Conservation (phyloP, 1,140 invertebrate species). For the Goniozus legneri region DNA sequence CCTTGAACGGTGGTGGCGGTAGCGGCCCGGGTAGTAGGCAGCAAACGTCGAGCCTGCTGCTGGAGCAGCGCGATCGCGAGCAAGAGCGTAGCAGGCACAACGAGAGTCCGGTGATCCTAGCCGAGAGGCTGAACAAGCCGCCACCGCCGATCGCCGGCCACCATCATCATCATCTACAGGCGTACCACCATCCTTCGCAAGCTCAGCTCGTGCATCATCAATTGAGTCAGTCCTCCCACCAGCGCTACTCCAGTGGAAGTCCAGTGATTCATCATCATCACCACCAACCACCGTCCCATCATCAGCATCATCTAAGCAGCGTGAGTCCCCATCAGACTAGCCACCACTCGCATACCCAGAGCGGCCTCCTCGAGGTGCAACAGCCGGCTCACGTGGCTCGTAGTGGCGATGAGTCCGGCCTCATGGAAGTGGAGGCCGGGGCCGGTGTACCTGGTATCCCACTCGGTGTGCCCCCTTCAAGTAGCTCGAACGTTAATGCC, state of each 20-base stretch:
- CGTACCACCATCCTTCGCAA: conserved; percentile 18
- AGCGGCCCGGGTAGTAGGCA: conserved; percentile 29
- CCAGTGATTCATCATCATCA: conserved; percentile 21
- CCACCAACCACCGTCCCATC: conserved; percentile 11
- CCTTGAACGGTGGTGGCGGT: conserved; percentile 39
- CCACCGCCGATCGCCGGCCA: conserved; percentile 28
- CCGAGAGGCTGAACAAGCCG: conserved; percentile 48
- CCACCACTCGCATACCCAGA: conserved; percentile 13
- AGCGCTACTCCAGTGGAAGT: conserved; percentile 20
- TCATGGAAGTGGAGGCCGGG: conserved; percentile 48
- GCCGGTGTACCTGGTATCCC: conserved; percentile 34
- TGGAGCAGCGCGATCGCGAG: conserved; percentile 43
- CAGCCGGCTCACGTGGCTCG: conserved; percentile 31
- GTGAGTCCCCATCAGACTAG: conserved; percentile 17
- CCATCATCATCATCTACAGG: conserved; percentile 21
- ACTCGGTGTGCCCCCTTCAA: conserved; percentile 27
- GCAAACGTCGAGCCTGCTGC: conserved; percentile 44
- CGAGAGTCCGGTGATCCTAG: conserved; percentile 50
- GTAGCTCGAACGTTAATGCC: conserved; percentile 22
- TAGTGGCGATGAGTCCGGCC: conserved; percentile 43
- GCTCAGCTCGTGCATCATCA: conserved; percentile 17
- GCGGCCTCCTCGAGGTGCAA: conserved; percentile 31
- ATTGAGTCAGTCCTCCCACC: conserved; percentile 23
- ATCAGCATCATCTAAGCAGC: conserved; percentile 18
- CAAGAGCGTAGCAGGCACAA: conserved; percentile 50